These are phyloP conservation scores for Melieria crassipennis DNA, from an alignment of 2,888 invertebrate genomes.

Conservation along the genomic window DNA sequence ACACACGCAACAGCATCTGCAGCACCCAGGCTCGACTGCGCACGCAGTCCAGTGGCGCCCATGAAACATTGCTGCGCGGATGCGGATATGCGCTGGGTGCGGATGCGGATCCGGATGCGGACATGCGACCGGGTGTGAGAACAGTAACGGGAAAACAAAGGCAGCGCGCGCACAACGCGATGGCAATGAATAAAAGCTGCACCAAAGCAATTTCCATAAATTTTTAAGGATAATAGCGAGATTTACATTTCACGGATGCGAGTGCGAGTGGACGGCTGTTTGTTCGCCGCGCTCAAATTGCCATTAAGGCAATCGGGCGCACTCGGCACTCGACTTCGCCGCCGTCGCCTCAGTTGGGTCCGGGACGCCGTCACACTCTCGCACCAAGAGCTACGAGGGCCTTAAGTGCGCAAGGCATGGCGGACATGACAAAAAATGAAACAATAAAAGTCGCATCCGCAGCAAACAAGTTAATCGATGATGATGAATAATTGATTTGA, in stretches of 20 bases:
- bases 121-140: too few relatives aligned
- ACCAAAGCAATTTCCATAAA: conserved; percentile 37
- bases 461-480: conserved; percentile 37
- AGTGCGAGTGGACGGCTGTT: not conserved
- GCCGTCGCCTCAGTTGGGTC: not conserved
- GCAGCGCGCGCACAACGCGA: not conserved
- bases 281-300: too few relatives aligned
- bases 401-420: not conserved
- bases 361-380: not conserved
- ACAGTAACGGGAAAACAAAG: not conserved
- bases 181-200: not conserved
- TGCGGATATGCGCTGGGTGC: too few relatives aligned
- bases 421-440: not conserved
- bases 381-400: not conserved
- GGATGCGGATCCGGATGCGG: too few relatives aligned
- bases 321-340: not conserved
- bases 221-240: conserved; percentile 38
- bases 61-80: too few relatives aligned
- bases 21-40: too few relatives aligned
- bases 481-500: conserved; percentile 42
- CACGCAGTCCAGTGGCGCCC: too few relatives aligned
- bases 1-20: too few relatives aligned
- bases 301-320: not conserved
- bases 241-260: conserved; percentile 22
- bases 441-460: not conserved